Conservation (phyloP, 1,140 invertebrate genomes). For the Eriosoma lanigerum region DNA sequence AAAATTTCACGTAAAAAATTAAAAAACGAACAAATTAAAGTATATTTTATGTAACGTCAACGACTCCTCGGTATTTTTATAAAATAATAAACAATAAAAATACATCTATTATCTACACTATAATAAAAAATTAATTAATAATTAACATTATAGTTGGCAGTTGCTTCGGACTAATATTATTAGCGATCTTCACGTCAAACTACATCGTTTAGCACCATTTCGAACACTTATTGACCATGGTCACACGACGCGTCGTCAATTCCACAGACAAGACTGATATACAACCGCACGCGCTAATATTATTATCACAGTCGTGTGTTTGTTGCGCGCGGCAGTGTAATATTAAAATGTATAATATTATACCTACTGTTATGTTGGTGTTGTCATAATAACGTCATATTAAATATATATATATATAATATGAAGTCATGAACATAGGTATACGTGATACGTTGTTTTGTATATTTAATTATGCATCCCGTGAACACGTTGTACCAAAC, state of each 20-base stretch:
- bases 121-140: too few relatives aligned
- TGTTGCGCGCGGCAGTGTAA: neutral
- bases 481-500: too few relatives aligned
- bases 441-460: too few relatives aligned
- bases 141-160: neutral
- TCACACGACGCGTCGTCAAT: neutral
- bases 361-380: neutral
- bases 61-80: too few relatives aligned
- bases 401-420: too few relatives aligned
- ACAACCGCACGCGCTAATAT: neutral
- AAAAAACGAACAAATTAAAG: neutral
- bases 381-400: neutral
- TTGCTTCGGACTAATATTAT: neutral
- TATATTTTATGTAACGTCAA: too few relatives aligned
- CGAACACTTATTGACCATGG: conserved; percentile 16
- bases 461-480: too few relatives aligned
- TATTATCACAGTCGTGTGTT: neutral
- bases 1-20: neutral
- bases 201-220: conserved; percentile 31
- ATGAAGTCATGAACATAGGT: too few relatives aligned
- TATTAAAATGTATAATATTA: neutral
- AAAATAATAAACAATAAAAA: neutral
- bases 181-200: conserved; percentile 15
- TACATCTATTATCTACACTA: neutral
- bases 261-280: neutral